A percentile compares a stretch with the other conserved stretches of the same genome.
Conservation (phyloP, 2,113 vertebrate species). For the Heptranchias perlo region DNA sequence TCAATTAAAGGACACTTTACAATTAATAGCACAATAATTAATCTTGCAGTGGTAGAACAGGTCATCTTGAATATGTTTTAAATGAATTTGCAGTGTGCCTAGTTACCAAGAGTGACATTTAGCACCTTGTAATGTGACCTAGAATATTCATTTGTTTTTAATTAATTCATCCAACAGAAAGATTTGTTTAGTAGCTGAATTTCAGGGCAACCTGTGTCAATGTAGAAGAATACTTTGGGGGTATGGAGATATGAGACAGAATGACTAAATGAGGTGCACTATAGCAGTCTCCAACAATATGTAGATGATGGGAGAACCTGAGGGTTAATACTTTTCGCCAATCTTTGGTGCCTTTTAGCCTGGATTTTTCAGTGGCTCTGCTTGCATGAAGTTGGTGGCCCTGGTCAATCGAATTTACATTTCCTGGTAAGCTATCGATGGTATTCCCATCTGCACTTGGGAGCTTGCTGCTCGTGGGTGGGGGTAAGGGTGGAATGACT, state of each 20-base stretch:
- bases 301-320: neutral
- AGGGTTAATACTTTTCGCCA: neutral
- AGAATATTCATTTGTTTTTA: neutral
- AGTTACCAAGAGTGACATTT: neutral
- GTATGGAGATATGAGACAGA: neutral
- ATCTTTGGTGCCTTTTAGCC: neutral
- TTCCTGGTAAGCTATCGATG: neutral
- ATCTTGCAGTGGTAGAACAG: constrained; percentile 74
- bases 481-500: neutral
- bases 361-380: neutral
- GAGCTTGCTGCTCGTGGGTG: neutral
- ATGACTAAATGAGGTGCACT: neutral
- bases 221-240: neutral
- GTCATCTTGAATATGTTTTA: constrained; percentile 58
- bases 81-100: neutral
- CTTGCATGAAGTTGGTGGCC: neutral
- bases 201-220: neutral
- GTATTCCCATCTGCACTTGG: neutral
- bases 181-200: neutral
- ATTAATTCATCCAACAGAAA: neutral
- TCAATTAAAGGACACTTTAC: constrained; percentile 59
- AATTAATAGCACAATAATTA: constrained; percentile 98
- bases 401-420: neutral
- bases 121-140: constrained; percentile 17
- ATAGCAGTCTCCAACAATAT: neutral